Evolutionary conservation across 1,140 invertebrate species (phyloP).

Genomic region (Drosophila micromelanica): DNA sequence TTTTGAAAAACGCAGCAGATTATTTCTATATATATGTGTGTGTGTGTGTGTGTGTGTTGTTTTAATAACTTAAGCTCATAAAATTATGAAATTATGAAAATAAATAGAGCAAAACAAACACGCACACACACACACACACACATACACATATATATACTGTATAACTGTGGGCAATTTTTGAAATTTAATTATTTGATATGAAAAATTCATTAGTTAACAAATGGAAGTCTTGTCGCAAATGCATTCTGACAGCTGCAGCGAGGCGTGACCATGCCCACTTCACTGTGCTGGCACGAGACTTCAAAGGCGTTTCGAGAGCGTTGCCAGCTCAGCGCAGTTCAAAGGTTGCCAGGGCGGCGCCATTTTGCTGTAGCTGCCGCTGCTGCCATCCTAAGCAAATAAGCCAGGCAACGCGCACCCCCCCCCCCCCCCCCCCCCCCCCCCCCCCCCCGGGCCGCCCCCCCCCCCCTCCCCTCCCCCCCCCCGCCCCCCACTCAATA

Average conservation of each 20-base stretch:
- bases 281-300: neutral
- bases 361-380: constrained; percentile 40
- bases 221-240: constrained; percentile 36
- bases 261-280: constrained; percentile 37
- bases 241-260: constrained; percentile 53
- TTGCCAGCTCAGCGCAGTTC: constrained; percentile 47
- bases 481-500: no score
- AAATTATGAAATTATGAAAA: constrained; percentile 81
- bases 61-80: constrained; percentile 81
- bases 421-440: neutral
- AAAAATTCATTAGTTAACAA: constrained; percentile 66
- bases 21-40: constrained; percentile 32
- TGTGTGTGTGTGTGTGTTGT: constrained; percentile 45
- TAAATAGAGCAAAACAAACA: constrained; percentile 57
- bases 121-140: constrained; percentile 26
- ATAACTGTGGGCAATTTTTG: constrained; percentile 14
- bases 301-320: constrained; percentile 4
- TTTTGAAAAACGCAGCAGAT: constrained; percentile 33
- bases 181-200: constrained; percentile 46
- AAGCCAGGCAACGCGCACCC: constrained; percentile 28
- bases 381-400: constrained; percentile 64
- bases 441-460: neutral
- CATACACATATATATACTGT: neutral
- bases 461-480: neutral
- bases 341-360: constrained; percentile 68